These are phyloP conservation scores for Watsonalla binaria DNA, from an alignment of 2,888 invertebrate genomes.

Conservation along the genomic window DNA sequence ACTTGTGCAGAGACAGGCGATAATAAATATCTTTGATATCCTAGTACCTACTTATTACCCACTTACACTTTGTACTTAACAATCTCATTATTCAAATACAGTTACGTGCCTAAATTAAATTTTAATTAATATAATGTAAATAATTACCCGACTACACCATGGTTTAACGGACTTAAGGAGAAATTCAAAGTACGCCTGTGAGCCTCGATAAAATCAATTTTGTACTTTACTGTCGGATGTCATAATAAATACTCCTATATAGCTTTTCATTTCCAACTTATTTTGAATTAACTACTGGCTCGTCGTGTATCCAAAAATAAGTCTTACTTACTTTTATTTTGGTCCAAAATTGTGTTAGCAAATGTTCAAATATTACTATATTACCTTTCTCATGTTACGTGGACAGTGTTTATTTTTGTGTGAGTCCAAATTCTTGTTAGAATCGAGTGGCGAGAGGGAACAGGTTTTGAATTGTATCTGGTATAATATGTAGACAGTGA, in stretches of 20 bases:
- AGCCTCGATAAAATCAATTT: conserved; percentile 69
- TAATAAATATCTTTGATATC: no score
- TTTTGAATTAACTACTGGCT: conserved; percentile 49
- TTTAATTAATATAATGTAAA: conserved; percentile 46
- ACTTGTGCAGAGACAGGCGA: no score
- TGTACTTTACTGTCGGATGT: conserved; percentile 70
- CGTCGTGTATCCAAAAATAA: conserved; percentile 40
- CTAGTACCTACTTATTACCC: neutral
- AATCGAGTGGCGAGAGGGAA: conserved; percentile 61
- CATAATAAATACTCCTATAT: conserved; percentile 72
- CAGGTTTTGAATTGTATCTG: conserved; percentile 68
- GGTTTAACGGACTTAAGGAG: conserved; percentile 34
- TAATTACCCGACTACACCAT: conserved; percentile 43
- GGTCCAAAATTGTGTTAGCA: conserved; percentile 46
- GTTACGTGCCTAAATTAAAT: conserved; percentile 33
- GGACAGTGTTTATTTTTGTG: conserved; percentile 75
- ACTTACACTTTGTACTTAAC: conserved; percentile 11
- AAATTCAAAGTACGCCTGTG: conserved; percentile 58
- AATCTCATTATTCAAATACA: conserved; percentile 31
- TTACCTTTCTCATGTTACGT: conserved; percentile 71
- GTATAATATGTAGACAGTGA: conserved; percentile 69
- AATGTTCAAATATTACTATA: conserved; percentile 48
- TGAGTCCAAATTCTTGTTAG: conserved; percentile 75
- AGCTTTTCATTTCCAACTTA: conserved; percentile 55
- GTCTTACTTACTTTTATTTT: conserved; percentile 48